Base-by-base conservation (phyloP, 2,797 vertebrate genomes). In the Setipinna tenuifilis region DNA sequence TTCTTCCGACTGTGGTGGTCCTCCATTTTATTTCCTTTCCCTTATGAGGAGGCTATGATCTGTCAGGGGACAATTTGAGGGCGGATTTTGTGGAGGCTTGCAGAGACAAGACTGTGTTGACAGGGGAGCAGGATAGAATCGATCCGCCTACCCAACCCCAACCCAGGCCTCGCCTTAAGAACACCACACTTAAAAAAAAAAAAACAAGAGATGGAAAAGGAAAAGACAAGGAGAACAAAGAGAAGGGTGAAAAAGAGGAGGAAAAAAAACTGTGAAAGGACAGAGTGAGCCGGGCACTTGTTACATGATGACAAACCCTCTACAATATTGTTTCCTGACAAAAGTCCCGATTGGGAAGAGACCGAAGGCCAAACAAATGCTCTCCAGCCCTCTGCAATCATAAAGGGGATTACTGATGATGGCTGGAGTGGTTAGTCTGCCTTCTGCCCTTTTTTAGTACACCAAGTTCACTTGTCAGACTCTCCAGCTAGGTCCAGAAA, bases 171-270 rank as follows among this genome's bases (percentile, higher is more conserved):
- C 10, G 46, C 10, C 46, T 48, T 48, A 85, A 87, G 84, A 86
- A 85, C 86, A 86, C 4, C 83, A 83, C 83, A 83, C 68, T 35
- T 25, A 28, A 35, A 3, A 68, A 16, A 23, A 25, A 65, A 10
- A 68, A 14, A 68, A 35, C 85, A 83, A 59, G 84, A 87, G 91
- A 12, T 62, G 92, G 89, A 83, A 87, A 89, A 75, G 57, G 61
- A 83, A 87, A 89, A 90, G 89, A 91, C 86, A 90, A 91, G 86
- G 91, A 86, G 87, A 88, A 44, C 25, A 88, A 86, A 93, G 86
- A n/a, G 88, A 86, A 65, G 28, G 87, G 86, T 89, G 86, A 88
- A 88, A 83, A 84, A 85, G 57, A 21, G 81, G 44, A n/a, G 7
- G 21, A 12, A 25, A 75, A 58, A n/a, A 84, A 48, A 10, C 46